Evolutionary conservation across 2,888 invertebrate genomes (phyloP).

Genomic region (Perizoma flavofasciatum): DNA sequence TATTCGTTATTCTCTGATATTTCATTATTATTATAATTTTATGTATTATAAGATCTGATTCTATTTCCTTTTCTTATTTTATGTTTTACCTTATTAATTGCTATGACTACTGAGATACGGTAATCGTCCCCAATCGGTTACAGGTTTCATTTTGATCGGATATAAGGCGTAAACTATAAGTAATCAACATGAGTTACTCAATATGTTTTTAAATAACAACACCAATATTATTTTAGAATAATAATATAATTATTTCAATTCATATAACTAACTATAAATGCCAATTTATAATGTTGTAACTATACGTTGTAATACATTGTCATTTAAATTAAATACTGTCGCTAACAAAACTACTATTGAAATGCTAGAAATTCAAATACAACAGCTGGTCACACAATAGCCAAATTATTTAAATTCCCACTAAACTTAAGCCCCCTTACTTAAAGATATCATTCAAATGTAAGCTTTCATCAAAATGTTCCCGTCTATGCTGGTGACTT

Average conservation of each 20-base stretch:
- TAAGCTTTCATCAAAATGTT: neutral
- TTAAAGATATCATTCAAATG: neutral
- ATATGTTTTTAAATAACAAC: constrained; percentile 64
- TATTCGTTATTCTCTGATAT: neutral
- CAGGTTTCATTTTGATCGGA: no score
- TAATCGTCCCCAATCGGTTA: no score
- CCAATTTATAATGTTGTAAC: constrained; percentile 71
- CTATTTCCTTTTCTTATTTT: constrained; percentile 1
- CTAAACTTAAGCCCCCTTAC: constrained; percentile 24
- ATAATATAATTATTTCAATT: constrained; percentile 84
- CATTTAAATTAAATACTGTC: constrained; percentile 57
- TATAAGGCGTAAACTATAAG: no score
- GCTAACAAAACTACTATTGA: constrained; percentile 47
- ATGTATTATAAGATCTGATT: neutral
- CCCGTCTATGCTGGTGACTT: no score
- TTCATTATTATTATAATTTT: neutral
- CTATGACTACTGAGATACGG: no score
- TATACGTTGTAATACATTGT: constrained; percentile 71
- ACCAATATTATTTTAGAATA: constrained; percentile 81
- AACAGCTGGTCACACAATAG: constrained; percentile 39
- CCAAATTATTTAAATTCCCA: constrained; percentile 44
- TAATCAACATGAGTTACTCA: no score
- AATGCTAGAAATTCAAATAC: constrained; percentile 15
- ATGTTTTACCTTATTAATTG: neutral
- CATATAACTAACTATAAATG: constrained; percentile 84